Evolutionary conservation across 2,797 vertebrate species (phyloP), one percentile per base, ranked within the genome.

Genomic region (Acrossocheilus wenchowensis): DNA sequence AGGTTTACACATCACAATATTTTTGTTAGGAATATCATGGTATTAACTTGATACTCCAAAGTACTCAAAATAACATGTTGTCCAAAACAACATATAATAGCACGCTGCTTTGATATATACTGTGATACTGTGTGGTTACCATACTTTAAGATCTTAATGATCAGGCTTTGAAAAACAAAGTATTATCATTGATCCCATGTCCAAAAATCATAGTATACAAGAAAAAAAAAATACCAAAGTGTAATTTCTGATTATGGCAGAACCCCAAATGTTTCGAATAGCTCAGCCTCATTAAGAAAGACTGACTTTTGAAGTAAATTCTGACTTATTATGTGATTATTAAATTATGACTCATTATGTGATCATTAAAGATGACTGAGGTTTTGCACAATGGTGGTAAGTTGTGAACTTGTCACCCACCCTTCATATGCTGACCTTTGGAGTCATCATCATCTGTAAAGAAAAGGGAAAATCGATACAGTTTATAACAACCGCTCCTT

Each of bases 381-480:
- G 73, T 82, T 87, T 75, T 82, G 69, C 83, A 87, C 88, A 83
- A 87, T 90, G 92, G 91, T 92, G 91, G 91, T 84, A 91, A 91
- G 89, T 88, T 85, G 89, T 90, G 90, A 91, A 92, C 93, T 90
- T 95, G 94, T 95, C 95, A 95, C 94, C 95, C 94, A 93, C 90
- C 93, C 92, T 90, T 91, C 90, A 91, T 93, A 95, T 94, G 94
- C 90, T 95, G 93, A 94, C 94, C 94, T 91, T 95, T 90, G 93
- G 94, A 95, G 93, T 96, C 95, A 94, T 96, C 95, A 88, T 96
- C 95, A 95, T 96, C 95, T 96, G 95, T 90, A 94, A 93, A 92
- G 91, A 92, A 95, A 95, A 89, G 87, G 93, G 87, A 93, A 78
- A 91, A 94, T 88, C 89, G 89, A 92, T 87, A 91, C 89, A 90